A percentile compares a stretch with the other conserved stretches of the same genome.
phyloP scores from a whole-genome alignment of 2,113 vertebrate genomes.

The Pavo muticus region DNA sequence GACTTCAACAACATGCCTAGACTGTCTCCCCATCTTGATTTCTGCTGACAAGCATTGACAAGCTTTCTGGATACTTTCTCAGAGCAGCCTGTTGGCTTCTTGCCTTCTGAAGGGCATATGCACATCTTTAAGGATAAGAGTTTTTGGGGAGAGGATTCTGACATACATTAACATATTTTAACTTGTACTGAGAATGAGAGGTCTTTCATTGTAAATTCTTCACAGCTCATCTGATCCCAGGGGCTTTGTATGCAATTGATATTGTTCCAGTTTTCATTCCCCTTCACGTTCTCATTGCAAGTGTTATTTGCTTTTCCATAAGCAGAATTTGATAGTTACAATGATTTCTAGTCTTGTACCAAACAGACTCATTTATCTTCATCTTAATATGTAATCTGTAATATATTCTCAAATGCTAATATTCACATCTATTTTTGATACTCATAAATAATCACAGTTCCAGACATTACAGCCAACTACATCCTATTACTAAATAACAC shows the following conservation, averaged over 20 bases:
- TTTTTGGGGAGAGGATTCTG: not conserved
- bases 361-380: not conserved
- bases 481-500: not conserved
- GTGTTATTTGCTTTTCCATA: not conserved
- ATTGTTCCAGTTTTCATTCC: not conserved
- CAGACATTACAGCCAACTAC: not conserved
- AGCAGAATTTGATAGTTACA: not conserved
- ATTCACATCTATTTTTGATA: slow-evolving; percentile 9
- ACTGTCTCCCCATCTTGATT: not conserved
- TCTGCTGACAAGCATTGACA: not conserved
- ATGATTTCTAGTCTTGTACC: not conserved
- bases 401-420: slow-evolving; percentile 16
- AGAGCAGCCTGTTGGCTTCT: not conserved
- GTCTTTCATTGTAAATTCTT: not conserved
- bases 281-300: not conserved
- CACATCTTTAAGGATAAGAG: not conserved
- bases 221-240: not conserved
- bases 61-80: not conserved
- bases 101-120: not conserved
- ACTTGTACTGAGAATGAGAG: not conserved
- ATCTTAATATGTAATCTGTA: not conserved
- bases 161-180: not conserved
- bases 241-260: not conserved
- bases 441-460: not conserved
- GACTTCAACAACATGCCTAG: not conserved